Base-by-base conservation (phyloP, 2,888 invertebrate species). In the Ophion ventricosus region DNA sequence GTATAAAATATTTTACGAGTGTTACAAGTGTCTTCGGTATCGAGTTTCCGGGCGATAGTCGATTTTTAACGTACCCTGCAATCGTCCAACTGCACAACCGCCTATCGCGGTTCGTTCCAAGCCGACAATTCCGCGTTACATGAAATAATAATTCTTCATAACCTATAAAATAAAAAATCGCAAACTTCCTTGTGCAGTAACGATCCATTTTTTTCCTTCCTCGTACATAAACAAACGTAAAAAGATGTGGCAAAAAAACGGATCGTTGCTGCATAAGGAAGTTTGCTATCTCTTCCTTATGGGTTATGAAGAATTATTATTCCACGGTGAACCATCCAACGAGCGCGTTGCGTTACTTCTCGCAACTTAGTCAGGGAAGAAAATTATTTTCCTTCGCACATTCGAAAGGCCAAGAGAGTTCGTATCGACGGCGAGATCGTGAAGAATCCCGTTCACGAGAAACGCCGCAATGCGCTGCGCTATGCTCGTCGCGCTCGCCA, bases 161-260 rank as follows among this genome's bases (percentile, higher is more conserved):
- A 26, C 49, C 67, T 26, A 49, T 67, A 25, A 20, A 49, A 49
- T 25, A 67, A 67, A 26, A 67, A 2, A 25, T 67, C 26, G 17
- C n/a, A n/a, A 49, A 66, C 40, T 66, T 49, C 67, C 49, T 49
- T 4, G 49, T 49, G 49, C 49, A 11, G 17, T 49, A 49, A 14
- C 3, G 4, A 49, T 49, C 17, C 49, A 11, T 0, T 1, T 49
- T 49, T 49, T 17, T 49, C 14, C 14, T 49, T 2, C 17, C 49
- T 49, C 20, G 67, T 67, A 67, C 4, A 49, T 49, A 49, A 3
- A 11, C 3, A 8, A 49, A 11, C 49, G 25, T 10, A 23, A 7
- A 23, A 23, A 40, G 14, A 66, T 10, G 40, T 40, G 5, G 2
- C 10, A 0, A 2, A 10, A 40, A 35, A 35, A 35, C 35, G 1